A percentile compares a stretch with the other conserved stretches of the same genome.
phyloP scores from a whole-genome alignment of 2,797 vertebrate genomes.

The Danio choprae region DNA sequence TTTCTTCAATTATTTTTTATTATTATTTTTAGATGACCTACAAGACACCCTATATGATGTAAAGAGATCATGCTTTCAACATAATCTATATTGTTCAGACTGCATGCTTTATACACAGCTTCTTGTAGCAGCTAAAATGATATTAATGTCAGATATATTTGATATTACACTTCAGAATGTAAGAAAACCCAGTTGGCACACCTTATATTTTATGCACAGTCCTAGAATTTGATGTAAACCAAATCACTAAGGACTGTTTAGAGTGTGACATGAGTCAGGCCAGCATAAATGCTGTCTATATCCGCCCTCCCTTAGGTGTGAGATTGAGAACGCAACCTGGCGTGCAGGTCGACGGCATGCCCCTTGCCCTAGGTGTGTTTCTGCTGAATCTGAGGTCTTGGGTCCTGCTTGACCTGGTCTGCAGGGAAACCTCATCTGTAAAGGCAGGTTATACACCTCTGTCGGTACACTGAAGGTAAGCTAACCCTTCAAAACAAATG shows the following conservation, averaged over 20 bases:
- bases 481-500: conserved; percentile 78
- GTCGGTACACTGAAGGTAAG: conserved; percentile 96
- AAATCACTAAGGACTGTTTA: conserved; percentile 55
- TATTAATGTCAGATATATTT: conserved; percentile 20
- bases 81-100: conserved; percentile 39
- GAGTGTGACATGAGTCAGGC: conserved; percentile 80
- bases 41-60: conserved; percentile 1
- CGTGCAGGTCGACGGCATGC: conserved; percentile 79
- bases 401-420: conserved; percentile 89
- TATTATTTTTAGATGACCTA: conserved; percentile 22
- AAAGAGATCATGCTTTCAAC: conserved; percentile 3
- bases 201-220: conserved; percentile 20
- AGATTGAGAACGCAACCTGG: conserved; percentile 82
- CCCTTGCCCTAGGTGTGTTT: conserved; percentile 85
- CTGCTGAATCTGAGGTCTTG: conserved; percentile 85
- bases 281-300: conserved; percentile 94
- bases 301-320: conserved; percentile 93
- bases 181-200: background rate
- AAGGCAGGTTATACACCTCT: conserved; percentile 93
- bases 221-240: conserved; percentile 25
- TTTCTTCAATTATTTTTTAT: conserved; percentile 2
- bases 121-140: conserved; percentile 5
- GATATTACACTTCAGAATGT: conserved; percentile 33
- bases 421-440: conserved; percentile 91
- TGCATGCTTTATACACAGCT: conserved; percentile 23